A percentile compares a stretch with the other conserved stretches of the same genome.
phyloP scores from a whole-genome alignment of 2,113 vertebrate genomes.

The Gracilinanus agilis region DNA sequence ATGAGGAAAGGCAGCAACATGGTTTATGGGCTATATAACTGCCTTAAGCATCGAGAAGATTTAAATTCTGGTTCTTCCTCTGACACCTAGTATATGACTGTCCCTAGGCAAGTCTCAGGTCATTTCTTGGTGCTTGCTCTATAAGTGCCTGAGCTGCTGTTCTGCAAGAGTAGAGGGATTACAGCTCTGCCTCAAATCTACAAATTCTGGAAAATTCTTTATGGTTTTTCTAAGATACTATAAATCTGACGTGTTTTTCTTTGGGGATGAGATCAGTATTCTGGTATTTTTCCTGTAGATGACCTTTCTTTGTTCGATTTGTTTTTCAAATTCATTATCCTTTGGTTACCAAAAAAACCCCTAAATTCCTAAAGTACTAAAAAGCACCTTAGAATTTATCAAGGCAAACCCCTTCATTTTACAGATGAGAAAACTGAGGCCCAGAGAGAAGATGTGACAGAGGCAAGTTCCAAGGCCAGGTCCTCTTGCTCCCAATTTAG shows the following conservation, averaged over 20 bases:
- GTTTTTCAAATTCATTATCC: not conserved
- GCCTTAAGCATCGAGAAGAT: not conserved
- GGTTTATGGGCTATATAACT: not conserved
- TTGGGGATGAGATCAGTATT: not conserved
- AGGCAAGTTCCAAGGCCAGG: not conserved
- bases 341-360: not conserved
- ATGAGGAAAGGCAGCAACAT: not conserved
- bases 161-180: not conserved
- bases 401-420: not conserved
- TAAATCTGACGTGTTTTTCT: not conserved
- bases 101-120: not conserved
- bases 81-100: no score
- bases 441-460: not conserved
- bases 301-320: not conserved
- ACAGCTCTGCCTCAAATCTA: not conserved
- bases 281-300: not conserved
- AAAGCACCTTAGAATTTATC: not conserved
- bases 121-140: not conserved
- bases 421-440: not conserved
- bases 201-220: not conserved
- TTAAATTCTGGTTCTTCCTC: no score
- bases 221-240: not conserved
- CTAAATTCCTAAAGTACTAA: not conserved
- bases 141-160: not conserved
- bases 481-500: not conserved